Evolutionary conservation across 2,797 vertebrate species (phyloP).

Genomic region (Artibeus lituratus): DNA sequence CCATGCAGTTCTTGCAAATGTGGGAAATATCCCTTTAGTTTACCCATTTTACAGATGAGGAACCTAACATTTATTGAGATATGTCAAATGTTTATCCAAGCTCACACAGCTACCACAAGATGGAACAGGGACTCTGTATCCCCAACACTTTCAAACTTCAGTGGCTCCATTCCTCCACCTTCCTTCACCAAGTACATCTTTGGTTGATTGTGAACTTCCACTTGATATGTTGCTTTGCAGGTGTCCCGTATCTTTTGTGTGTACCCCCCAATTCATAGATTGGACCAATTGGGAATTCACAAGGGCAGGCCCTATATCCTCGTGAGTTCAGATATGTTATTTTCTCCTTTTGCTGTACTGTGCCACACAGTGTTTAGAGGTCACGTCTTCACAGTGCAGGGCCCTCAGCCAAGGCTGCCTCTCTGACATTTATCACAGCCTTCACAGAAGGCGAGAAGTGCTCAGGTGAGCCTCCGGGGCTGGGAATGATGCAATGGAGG

Average conservation of each 20-base stretch:
- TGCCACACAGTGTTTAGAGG: background rate
- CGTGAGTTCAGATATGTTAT: background rate
- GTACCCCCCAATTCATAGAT: background rate
- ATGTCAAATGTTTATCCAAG: background rate
- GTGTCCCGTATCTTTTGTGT: background rate
- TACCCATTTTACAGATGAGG: background rate
- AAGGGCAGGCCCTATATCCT: background rate
- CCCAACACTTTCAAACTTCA: background rate
- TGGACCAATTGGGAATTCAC: background rate
- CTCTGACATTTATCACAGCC: background rate
- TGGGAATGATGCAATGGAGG: fast-evolving
- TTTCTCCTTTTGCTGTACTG: background rate
- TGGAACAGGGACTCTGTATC: background rate
- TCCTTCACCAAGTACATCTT: background rate
- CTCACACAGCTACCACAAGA: background rate
- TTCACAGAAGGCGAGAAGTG: background rate
- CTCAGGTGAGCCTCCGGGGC: background rate
- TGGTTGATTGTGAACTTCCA: background rate
- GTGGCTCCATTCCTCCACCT: background rate
- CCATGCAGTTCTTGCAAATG: background rate
- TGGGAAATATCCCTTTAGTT: background rate
- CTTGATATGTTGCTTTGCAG: background rate
- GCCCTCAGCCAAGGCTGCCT: background rate
- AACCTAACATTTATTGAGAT: background rate
- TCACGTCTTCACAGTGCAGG: fast-evolving